Base-by-base conservation (phyloP, 2,113 vertebrate species). In the Phalacrocorax pelagicus region DNA sequence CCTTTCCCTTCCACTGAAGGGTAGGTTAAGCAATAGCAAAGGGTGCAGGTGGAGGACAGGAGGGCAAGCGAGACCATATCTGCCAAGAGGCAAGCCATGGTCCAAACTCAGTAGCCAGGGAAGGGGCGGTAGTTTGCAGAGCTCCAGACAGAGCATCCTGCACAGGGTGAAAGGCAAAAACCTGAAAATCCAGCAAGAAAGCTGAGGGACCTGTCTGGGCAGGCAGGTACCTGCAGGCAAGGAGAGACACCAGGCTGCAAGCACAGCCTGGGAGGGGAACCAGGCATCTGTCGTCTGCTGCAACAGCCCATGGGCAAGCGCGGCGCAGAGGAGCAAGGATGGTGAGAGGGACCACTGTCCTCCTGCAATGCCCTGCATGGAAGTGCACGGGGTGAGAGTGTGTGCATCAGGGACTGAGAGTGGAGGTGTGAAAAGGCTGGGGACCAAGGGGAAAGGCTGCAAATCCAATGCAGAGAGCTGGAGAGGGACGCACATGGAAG, bases 1-100 rank as follows among this genome's bases (percentile, higher is more conserved):
- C 66, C 49, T 54, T 15, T 6, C 7, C 29, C 34, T 36, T 7
- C 30, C 9, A 2, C 34, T 9, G 42, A 5, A 2, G 29, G 15
- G 8, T 10, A 11, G 49, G 22, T 7, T 51, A 10, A 9, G n/a
- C 2, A 12, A 7, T 0, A 21, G 38, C 29, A 24, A 6, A 62
- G 71, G 86, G 8, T 4, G 75, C 44, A 24, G 65, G 20, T 17
- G 77, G n/a, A 38, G 69, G 7, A 52, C 54, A 32, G 32, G 54
- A 69, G 55, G 40, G 47, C 23, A 12, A 55, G 49, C 40, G 40
- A 49, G 54, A 47, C 34, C 0, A 3, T 5, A 12, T 10, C 65
- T 79, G 34, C 32, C 47, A 32, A 11, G 29, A 59, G 21, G 17
- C n/a, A n/a, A 66, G 19, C 30, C 3, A 7, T 30, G 36, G 36